These are phyloP conservation scores for Centropyge bicolor DNA, from an alignment of 2,797 vertebrate species.

Conservation along the genomic window DNA sequence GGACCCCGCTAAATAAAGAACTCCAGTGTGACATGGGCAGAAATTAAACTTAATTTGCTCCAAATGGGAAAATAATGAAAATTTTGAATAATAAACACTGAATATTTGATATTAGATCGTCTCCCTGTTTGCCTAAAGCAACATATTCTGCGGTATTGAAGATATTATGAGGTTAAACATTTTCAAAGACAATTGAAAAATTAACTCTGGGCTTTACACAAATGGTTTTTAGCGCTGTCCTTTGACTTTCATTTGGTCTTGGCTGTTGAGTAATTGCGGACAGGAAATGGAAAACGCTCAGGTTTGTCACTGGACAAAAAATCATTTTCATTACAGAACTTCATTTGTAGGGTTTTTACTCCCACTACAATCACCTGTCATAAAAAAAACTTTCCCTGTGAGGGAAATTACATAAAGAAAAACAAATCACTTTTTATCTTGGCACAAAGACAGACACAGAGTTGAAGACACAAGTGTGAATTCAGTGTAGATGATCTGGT, in stretches of 20 bases:
- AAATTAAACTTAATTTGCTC: constrained; percentile 61
- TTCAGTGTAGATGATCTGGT: background rate
- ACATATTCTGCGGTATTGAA: constrained; percentile 60
- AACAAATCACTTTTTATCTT: background rate
- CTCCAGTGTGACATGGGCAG: constrained; percentile 39
- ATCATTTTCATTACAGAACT: background rate
- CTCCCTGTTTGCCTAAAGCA: constrained; percentile 54
- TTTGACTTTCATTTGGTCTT: constrained; percentile 34
- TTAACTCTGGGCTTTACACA: constrained; percentile 31
- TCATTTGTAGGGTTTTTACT: constrained; percentile 5
- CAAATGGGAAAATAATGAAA: constrained; percentile 50
- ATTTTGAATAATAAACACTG: constrained; percentile 27
- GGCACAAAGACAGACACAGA: background rate
- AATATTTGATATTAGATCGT: constrained; percentile 34
- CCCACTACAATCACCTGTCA: constrained; percentile 1
- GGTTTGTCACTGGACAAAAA: constrained; percentile 27
- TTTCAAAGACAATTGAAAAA: constrained; percentile 57
- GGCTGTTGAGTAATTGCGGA: constrained; percentile 28
- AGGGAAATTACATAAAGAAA: background rate
- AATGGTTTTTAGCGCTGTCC: constrained; percentile 29
- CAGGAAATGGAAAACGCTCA: constrained; percentile 42
- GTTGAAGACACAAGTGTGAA: background rate
- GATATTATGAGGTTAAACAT: constrained; percentile 48
- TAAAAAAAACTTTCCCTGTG: constrained; percentile 10
- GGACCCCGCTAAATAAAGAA: constrained; percentile 65